Percentiles rank a stretch among this genome's conserved stretches.
Evolutionary conservation across 2,888 invertebrate genomes (phyloP).

Genomic region (Drosophila setosimentum): DNA sequence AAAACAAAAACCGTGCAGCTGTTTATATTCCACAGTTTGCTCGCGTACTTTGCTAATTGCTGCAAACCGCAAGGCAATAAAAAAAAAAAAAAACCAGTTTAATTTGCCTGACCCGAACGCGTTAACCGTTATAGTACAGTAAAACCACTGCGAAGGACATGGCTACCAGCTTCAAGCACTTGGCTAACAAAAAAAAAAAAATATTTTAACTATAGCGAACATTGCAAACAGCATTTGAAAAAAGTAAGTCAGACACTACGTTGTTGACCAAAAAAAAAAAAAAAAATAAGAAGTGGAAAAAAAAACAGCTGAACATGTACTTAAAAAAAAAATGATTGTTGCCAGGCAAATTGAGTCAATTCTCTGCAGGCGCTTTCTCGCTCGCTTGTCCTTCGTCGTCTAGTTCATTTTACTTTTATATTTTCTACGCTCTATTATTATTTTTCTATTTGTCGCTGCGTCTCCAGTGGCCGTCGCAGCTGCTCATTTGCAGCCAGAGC

Average conservation of each 20-base stretch:
- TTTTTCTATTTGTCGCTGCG: constrained; percentile 70
- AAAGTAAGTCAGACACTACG: constrained; percentile 27
- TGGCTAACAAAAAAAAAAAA: constrained; percentile 16
- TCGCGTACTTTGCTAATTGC: constrained; percentile 64
- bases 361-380: constrained; percentile 57
- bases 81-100: constrained; percentile 32
- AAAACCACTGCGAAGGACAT: constrained; percentile 1
- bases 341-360: constrained; percentile 69
- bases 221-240: constrained; percentile 36
- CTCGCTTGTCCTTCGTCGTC: constrained; percentile 43
- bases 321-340: constrained; percentile 23
- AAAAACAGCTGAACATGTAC: not conserved
- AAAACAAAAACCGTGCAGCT: constrained; percentile 1
- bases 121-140: not conserved
- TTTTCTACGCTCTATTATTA: constrained; percentile 35
- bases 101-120: constrained; percentile 5
- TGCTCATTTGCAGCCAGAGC: constrained; percentile 77
- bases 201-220: constrained; percentile 36
- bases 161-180: not conserved
- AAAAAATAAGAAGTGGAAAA: not conserved
- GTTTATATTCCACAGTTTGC: not conserved
- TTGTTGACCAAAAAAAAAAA: constrained; percentile 49
- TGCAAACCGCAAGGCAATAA: constrained; percentile 51
- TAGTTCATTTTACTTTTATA: constrained; percentile 44
- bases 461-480: constrained; percentile 57